phyloP scores from a whole-genome alignment of 2,797 vertebrate genomes.

The Pteropus rufus region DNA sequence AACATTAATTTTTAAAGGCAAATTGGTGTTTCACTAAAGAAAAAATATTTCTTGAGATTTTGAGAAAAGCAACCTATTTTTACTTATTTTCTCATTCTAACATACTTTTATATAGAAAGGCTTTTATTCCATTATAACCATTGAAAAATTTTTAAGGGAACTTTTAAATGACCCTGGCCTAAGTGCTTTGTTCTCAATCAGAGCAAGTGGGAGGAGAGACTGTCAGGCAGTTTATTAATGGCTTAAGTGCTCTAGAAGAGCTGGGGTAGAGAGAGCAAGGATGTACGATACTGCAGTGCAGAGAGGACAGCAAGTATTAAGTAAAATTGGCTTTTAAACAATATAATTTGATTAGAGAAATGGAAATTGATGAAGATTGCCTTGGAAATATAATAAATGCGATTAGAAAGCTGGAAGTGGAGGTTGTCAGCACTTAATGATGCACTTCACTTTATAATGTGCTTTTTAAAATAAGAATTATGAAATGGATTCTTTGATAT shows the following conservation, averaged over 20 bases:
- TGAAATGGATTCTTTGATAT: conserved; percentile 11
- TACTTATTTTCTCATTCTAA: neutral
- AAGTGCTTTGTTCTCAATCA: conserved; percentile 13
- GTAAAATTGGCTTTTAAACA: conserved; percentile 50
- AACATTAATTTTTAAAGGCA: conserved; percentile 19
- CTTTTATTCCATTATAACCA: conserved; percentile 24
- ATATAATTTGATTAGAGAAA: conserved; percentile 57
- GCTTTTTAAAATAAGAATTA: conserved; percentile 5
- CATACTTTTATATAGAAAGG: neutral
- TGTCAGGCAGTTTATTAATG: neutral
- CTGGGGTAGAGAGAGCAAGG: neutral
- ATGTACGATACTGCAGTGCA: neutral
- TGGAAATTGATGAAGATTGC: conserved; percentile 54
- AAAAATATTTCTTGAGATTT: conserved; percentile 13
- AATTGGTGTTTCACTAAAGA: neutral
- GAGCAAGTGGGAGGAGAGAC: neutral
- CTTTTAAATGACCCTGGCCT: neutral
- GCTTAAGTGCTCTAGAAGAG: neutral
- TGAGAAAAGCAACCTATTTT: neutral
- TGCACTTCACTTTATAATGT: neutral
- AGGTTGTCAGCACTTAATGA: neutral
- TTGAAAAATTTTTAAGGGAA: neutral
- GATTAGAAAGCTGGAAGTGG: conserved; percentile 18
- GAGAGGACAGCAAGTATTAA: neutral
- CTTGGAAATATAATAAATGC: conserved; percentile 51